Conservation (phyloP, 1,140 invertebrate genomes). For the Vanessa tameamea region DNA sequence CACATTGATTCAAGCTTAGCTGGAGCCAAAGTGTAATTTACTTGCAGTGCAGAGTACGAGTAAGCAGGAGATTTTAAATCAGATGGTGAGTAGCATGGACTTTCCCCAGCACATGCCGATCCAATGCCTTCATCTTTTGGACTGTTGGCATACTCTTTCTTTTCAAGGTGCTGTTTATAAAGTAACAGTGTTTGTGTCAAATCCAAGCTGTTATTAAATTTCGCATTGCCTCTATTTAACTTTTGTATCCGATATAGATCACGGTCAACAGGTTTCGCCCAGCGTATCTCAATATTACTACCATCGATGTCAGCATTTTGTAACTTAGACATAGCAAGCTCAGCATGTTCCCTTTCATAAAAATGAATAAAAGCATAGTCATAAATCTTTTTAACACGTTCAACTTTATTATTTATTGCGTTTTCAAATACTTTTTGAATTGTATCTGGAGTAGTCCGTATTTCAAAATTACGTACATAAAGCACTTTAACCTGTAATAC, state of each 20-base stretch:
- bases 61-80: slow-evolving; percentile 37
- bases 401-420: slow-evolving; percentile 57
- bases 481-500: slow-evolving; percentile 79
- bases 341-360: slow-evolving; percentile 68
- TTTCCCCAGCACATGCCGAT: slow-evolving; percentile 58
- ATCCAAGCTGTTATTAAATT: slow-evolving; percentile 68
- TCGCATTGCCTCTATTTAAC: slow-evolving; percentile 69
- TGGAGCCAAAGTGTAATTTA: slow-evolving; percentile 57
- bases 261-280: slow-evolving; percentile 72
- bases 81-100: slow-evolving; percentile 52
- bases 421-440: slow-evolving; percentile 63
- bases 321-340: slow-evolving; percentile 69
- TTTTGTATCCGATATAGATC: slow-evolving; percentile 71
- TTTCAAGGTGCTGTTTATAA: slow-evolving; percentile 71
- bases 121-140: slow-evolving; percentile 66
- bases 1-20: slow-evolving; percentile 70
- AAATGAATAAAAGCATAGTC: slow-evolving; percentile 81
- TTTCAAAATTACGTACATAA: slow-evolving; percentile 72
- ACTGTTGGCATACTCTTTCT: slow-evolving; percentile 60
- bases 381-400: slow-evolving; percentile 77
- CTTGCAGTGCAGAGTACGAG: slow-evolving; percentile 23
- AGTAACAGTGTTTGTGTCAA: slow-evolving; percentile 67
- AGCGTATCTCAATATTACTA: slow-evolving; percentile 64
- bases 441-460: slow-evolving; percentile 58
- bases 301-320: slow-evolving; percentile 71